Percentiles rank a stretch among this genome's conserved stretches.
phyloP scores from a whole-genome alignment of 2,888 invertebrate genomes.

The Holacanthella duospinosa region DNA sequence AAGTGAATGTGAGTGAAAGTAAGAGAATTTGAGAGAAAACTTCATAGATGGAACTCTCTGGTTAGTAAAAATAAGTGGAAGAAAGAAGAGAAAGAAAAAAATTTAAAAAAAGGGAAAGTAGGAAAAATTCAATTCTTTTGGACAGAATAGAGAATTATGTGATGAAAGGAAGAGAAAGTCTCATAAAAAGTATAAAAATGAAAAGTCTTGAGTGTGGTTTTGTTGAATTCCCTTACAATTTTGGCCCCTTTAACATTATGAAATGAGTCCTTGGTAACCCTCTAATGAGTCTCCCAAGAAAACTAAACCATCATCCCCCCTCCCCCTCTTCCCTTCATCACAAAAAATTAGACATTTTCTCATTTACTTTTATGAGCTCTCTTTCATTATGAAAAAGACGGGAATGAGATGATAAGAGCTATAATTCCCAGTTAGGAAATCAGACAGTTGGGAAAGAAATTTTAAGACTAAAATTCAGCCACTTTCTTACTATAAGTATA shows the following conservation, averaged over 20 bases:
- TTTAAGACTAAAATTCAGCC: background rate
- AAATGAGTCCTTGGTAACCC: too few species aligned
- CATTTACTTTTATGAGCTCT: background rate
- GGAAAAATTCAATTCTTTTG: too few species aligned
- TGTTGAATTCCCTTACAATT: too few species aligned
- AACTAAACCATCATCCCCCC: background rate
- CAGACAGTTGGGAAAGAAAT: background rate
- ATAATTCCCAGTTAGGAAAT: background rate
- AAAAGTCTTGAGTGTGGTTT: too few species aligned
- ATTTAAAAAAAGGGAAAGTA: too few species aligned
- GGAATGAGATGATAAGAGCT: constrained; percentile 1
- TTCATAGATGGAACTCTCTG: background rate
- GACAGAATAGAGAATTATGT: too few species aligned
- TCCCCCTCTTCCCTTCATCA: background rate
- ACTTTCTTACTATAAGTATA: background rate
- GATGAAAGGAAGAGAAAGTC: too few species aligned
- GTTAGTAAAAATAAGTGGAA: too few species aligned
- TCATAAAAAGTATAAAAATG: too few species aligned
- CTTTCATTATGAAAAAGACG: background rate
- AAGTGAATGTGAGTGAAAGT: background rate
- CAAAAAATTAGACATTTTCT: constrained; percentile 1
- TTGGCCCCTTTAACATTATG: background rate
- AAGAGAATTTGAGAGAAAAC: background rate
- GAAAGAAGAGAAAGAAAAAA: too few species aligned
- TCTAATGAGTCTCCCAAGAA: background rate